Evolutionary conservation across 1,140 invertebrate genomes (phyloP), one percentile per base, ranked within the genome.

Genomic region (Subanguina moxae): DNA sequence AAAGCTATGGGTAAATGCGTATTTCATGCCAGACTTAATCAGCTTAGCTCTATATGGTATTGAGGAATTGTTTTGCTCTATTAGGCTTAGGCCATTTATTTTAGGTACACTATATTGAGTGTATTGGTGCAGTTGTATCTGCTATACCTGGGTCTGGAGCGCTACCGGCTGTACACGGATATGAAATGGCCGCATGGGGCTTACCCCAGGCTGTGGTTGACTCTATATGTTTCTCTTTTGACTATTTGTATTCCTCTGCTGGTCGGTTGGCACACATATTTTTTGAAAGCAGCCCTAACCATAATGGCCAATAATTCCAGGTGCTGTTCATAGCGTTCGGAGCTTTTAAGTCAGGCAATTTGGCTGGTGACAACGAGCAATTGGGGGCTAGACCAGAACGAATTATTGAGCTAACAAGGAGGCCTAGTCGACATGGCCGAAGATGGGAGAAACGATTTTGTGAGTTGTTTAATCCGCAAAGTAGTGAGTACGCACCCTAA

Each of bases 111-210:
- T 30, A 28, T 61, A 3, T 30, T 61, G 58, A 61, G 58, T 30
- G 28, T 30, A 7, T 19, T 61, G 17, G 58, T 82, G 0, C 80
- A 82, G 65, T 45, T 56, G 17, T 82, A 82, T 46, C 62, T 82
- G 13, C 65, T 82, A 23, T 82, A 80, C 59, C 56, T 82, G 43
- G 80, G 76, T 43, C 76, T 82, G 59, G 74, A 78, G 64, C 73
- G 80, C 25, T 82, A 80, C 59, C 69, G 69, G 30, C 66, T 82
- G 8, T 82, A 82, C 57, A 78, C 70, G 30, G 80, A 82, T 38
- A 77, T 82, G 19, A 82, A 82, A 71, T 82, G 80, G 80, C 79
- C 79, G 11, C 71, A 80, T 45, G 75, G 74, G 5, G 67, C 59
- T 30, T 82, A 81, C 65, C 80, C 80, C 1, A 46, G 57, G 15